A percentile compares a stretch with the other conserved stretches of the same genome.
phyloP scores from a whole-genome alignment of 2,113 vertebrate species.

The Amia ocellicauda region DNA sequence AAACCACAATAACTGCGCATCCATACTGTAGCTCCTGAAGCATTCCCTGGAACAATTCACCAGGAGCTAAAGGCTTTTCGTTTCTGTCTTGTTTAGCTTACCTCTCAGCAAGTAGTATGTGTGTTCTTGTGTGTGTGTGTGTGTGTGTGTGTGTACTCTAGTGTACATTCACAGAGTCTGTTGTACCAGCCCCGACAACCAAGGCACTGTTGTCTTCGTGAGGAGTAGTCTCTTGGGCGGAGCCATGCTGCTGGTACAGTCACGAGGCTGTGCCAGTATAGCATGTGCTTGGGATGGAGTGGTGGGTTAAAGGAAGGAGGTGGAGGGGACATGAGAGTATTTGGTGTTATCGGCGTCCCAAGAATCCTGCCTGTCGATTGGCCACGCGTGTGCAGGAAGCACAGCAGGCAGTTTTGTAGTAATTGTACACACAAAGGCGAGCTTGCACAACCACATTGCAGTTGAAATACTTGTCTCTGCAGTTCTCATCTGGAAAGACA shows the following conservation, averaged over 20 bases:
- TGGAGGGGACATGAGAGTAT: constrained; percentile 5
- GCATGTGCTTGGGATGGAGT: constrained; percentile 22
- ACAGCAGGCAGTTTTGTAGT: constrained; percentile 88
- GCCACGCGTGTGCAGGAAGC: constrained; percentile 78
- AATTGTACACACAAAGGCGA: constrained; percentile 90
- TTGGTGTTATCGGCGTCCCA: constrained; percentile 77
- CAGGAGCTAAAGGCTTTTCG: too few relatives aligned
- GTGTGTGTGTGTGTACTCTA: too few relatives aligned
- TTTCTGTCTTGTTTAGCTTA: too few relatives aligned
- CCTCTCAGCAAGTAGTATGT: too few relatives aligned
- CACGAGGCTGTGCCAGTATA: not conserved
- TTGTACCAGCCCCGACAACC: too few relatives aligned
- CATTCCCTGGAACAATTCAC: too few relatives aligned
- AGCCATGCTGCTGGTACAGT: too few relatives aligned
- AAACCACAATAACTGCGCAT: too few relatives aligned
- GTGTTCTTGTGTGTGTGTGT: not conserved
- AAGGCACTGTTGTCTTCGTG: too few relatives aligned
- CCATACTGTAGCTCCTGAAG: too few relatives aligned
- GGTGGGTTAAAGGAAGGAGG: constrained; percentile 21
- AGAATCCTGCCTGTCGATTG: constrained; percentile 60
- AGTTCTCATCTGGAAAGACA: constrained; percentile 79
- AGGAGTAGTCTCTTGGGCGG: too few relatives aligned
- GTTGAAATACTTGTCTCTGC: constrained; percentile 91
- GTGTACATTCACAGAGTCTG: too few relatives aligned
- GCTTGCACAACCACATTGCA: constrained; percentile 97